A percentile compares a stretch with the other conserved stretches of the same genome.
Evolutionary conservation across 1,140 invertebrate genomes (phyloP).

Genomic region (Magallana ariakensis): DNA sequence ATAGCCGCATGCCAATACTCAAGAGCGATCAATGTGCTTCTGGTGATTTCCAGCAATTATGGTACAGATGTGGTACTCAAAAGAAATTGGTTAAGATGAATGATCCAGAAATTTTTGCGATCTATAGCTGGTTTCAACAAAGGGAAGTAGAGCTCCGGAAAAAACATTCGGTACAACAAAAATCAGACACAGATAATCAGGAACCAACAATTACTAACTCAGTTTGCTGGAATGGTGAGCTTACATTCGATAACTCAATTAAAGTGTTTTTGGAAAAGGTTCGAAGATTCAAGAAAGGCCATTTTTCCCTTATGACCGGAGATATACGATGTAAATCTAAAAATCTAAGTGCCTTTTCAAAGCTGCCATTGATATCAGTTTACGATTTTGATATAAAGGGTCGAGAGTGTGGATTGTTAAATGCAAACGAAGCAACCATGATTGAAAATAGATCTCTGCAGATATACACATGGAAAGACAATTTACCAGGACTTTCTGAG

Average conservation of each 20-base stretch:
- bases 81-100: not conserved
- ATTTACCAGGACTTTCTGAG: constrained; percentile 53
- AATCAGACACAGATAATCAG: not conserved
- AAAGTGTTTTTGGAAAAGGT: not conserved
- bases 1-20: not conserved
- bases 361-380: constrained; percentile 61
- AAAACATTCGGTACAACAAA: not conserved
- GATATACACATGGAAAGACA: constrained; percentile 60
- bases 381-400: constrained; percentile 66
- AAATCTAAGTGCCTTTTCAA: constrained; percentile 52
- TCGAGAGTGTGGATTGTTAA: constrained; percentile 55
- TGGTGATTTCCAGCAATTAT: not conserved
- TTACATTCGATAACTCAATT: not conserved
- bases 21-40: not conserved
- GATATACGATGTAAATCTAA: not conserved
- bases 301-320: constrained; percentile 32
- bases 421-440: constrained; percentile 53
- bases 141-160: not conserved
- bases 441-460: constrained; percentile 53
- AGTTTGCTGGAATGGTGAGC: not conserved
- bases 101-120: not conserved
- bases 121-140: constrained; percentile 14
- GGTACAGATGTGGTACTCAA: not conserved
- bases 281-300: constrained; percentile 20
- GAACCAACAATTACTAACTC: not conserved